Conservation (phyloP, 2,888 invertebrate genomes). For the Synanthedon myopaeformis region DNA sequence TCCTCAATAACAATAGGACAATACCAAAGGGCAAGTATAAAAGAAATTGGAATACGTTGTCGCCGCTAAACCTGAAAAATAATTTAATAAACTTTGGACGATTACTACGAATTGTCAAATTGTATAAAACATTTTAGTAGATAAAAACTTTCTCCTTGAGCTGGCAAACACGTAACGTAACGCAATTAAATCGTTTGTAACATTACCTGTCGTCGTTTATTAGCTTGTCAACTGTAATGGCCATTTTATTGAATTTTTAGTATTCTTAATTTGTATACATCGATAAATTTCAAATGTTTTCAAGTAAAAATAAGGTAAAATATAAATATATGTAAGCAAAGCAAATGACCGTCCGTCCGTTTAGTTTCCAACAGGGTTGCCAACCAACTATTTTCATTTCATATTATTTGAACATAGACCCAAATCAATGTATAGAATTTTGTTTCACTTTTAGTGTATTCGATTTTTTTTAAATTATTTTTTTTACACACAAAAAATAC, state of each 20-base stretch:
- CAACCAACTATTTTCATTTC: too few species aligned
- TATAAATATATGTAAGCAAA: too few species aligned
- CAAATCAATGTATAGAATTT: too few species aligned
- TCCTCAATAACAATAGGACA: conserved; percentile 57
- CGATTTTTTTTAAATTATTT: too few species aligned
- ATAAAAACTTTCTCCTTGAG: conserved; percentile 42
- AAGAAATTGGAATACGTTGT: conserved; percentile 60
- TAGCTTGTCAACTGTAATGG: conserved; percentile 54
- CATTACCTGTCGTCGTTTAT: conserved; percentile 58
- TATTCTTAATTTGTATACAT: not conserved
- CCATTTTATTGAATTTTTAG: conserved; percentile 22
- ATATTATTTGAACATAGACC: too few species aligned
- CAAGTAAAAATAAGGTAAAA: not conserved
- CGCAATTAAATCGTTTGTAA: conserved; percentile 8
- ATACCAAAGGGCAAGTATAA: conserved; percentile 71
- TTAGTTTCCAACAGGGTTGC: not conserved
- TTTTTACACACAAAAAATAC: too few species aligned
- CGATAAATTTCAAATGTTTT: conserved; percentile 2
- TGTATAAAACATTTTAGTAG: not conserved
- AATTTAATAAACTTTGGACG: not conserved
- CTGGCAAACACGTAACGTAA: conserved; percentile 15
- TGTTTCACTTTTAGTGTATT: too few species aligned
- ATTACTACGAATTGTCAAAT: not conserved
- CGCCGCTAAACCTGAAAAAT: conserved; percentile 60
- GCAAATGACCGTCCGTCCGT: not conserved